Evolutionary conservation across 2,888 invertebrate genomes (phyloP).

Genomic region (Lysandra bellargus): DNA sequence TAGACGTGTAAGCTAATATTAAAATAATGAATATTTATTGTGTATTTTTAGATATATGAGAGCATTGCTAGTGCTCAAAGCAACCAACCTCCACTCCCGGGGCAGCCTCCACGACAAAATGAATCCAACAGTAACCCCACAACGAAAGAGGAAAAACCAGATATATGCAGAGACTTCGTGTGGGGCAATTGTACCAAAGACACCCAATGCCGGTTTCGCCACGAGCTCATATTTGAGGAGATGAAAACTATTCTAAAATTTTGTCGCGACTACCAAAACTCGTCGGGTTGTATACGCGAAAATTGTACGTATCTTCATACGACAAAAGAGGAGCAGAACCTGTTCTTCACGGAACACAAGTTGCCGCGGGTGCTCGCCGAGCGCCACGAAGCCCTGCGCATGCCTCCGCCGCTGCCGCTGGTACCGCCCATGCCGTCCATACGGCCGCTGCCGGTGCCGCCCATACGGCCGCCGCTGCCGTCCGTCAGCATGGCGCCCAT

Average conservation of each 20-base stretch:
- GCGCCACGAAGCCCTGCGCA: constrained; percentile 51
- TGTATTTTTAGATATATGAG: background rate
- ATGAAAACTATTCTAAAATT: constrained; percentile 65
- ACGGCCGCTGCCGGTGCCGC: constrained; percentile 44
- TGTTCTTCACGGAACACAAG: constrained; percentile 55
- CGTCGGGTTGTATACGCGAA: constrained; percentile 56
- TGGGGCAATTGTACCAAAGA: constrained; percentile 67
- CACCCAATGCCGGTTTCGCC: constrained; percentile 57
- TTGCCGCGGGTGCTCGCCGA: constrained; percentile 60
- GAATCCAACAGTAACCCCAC: constrained; percentile 45
- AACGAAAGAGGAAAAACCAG: constrained; percentile 41
- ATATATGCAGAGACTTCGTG: constrained; percentile 61
- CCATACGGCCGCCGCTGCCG: constrained; percentile 37
- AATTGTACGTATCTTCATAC: constrained; percentile 65
- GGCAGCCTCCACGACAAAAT: constrained; percentile 47
- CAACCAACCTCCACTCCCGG: constrained; percentile 54
- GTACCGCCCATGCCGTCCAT: constrained; percentile 46
- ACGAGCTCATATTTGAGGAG: constrained; percentile 58
- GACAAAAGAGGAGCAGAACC: constrained; percentile 58
- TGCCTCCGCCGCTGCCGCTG: constrained; percentile 49
- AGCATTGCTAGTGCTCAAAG: constrained; percentile 44
- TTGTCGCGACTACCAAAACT: constrained; percentile 69
- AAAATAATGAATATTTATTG: background rate
- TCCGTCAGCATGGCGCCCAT: constrained; percentile 1
- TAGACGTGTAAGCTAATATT: background rate